Conservation (phyloP, 2,113 vertebrate species). For the Caranx melampygus region DNA sequence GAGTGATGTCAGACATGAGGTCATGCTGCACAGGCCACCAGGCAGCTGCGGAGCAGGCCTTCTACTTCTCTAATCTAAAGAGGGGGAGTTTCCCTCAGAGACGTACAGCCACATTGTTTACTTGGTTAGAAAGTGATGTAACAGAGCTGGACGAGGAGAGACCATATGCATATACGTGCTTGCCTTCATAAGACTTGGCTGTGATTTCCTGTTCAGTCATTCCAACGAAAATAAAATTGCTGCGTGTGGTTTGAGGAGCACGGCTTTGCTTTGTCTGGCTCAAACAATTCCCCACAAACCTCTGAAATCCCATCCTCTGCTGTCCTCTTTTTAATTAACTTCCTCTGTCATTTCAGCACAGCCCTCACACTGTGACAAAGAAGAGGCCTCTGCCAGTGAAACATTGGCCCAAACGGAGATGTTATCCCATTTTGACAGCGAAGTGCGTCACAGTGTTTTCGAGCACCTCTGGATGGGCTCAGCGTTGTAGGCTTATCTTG, state of each 20-base stretch:
- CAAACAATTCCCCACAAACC: slow-evolving; percentile 29
- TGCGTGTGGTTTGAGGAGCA: slow-evolving; percentile 27
- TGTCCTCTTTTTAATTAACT: slow-evolving; percentile 50
- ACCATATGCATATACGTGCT: slow-evolving; percentile 20
- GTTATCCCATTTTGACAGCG: slow-evolving; percentile 28
- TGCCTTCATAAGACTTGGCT: slow-evolving; percentile 17
- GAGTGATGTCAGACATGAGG: slow-evolving; percentile 67
- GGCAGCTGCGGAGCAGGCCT: slow-evolving; percentile 53
- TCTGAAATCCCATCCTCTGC: slow-evolving; percentile 41
- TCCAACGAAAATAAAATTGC: slow-evolving; percentile 52
- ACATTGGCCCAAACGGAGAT: slow-evolving; percentile 14
- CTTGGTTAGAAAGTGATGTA: slow-evolving; percentile 62
- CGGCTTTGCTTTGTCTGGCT: slow-evolving; percentile 43
- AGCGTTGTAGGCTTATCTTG: slow-evolving; percentile 20
- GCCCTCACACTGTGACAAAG: slow-evolving; percentile 37
- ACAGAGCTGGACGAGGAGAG: slow-evolving; percentile 53
- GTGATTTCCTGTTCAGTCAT: slow-evolving; percentile 16
- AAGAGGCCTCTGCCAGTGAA: slow-evolving; percentile 25
- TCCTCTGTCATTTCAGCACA: slow-evolving; percentile 32
- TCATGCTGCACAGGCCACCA: slow-evolving; percentile 41
- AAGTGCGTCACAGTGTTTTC: slow-evolving; percentile 33
- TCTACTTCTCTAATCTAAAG: slow-evolving; percentile 16
- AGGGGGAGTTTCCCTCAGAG: slow-evolving; percentile 49
- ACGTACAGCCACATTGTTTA: slow-evolving; percentile 44
- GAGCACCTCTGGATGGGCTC: slow-evolving; percentile 47